Conservation (phyloP, 2,888 invertebrate species). For the Hyposoter dolosus region DNA sequence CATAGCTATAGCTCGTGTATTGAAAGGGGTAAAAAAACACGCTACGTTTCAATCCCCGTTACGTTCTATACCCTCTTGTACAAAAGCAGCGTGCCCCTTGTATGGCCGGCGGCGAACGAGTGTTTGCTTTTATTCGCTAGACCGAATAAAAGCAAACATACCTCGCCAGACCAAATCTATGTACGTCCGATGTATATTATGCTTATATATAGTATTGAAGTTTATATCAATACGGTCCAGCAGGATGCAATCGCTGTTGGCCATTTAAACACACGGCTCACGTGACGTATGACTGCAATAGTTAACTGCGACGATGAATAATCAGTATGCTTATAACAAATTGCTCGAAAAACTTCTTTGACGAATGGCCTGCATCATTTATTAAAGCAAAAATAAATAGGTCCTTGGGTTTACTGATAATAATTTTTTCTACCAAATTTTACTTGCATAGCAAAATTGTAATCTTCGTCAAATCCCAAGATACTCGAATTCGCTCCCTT, state of each 20-base stretch:
- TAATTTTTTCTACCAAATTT: background rate
- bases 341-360: background rate
- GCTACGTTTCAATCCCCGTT: conserved; percentile 14
- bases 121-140: conserved; percentile 57
- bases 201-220: background rate
- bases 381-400: background rate
- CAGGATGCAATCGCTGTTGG: conserved; percentile 17
- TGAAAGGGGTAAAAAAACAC: conserved; percentile 32
- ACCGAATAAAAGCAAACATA: conserved; percentile 51
- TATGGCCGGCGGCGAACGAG: conserved; percentile 38
- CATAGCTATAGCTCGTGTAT: background rate
- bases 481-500: too few species aligned
- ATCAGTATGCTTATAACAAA: background rate
- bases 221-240: conserved; percentile 12
- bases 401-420: background rate
- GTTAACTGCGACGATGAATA: background rate
- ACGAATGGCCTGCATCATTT: background rate
- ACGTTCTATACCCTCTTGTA: conserved; percentile 17
- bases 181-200: background rate
- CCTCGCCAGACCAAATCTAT: conserved; percentile 31
- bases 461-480: background rate
- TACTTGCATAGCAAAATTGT: background rate
- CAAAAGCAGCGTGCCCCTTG: conserved; percentile 46
- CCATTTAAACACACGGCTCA: conserved; percentile 6
- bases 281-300: background rate